These are phyloP conservation scores for Salvelinus fontinalis DNA, from an alignment of 2,113 vertebrate species.

Conservation along the genomic window DNA sequence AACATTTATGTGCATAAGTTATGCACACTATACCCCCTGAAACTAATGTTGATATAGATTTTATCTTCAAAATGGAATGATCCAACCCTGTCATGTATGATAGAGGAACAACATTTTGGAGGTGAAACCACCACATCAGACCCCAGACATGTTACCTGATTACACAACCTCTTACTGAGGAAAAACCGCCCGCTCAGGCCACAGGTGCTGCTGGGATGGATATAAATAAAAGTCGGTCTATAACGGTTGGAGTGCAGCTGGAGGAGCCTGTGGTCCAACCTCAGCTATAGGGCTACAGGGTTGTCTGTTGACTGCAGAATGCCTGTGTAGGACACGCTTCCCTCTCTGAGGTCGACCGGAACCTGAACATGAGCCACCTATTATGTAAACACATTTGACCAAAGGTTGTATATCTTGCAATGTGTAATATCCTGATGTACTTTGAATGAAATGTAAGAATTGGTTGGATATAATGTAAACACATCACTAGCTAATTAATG, in stretches of 20 bases:
- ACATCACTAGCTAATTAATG: no score
- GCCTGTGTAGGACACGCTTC: constrained; percentile 60
- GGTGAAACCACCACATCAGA: constrained; percentile 49
- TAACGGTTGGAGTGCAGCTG: constrained; percentile 65
- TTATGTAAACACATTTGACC: no score
- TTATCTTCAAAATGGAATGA: neutral
- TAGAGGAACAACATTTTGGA: constrained; percentile 66
- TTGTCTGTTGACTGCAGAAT: constrained; percentile 55
- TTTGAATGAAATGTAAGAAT: no score
- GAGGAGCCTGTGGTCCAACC: constrained; percentile 38
- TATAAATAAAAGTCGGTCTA: constrained; percentile 72
- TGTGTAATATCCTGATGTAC: no score
- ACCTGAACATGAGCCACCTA: constrained; percentile 48
- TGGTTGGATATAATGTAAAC: no score
- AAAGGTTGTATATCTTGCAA: no score
- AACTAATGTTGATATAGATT: no score
- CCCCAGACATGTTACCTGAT: constrained; percentile 38
- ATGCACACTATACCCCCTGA: no score
- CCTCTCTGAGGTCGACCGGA: constrained; percentile 51
- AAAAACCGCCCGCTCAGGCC: constrained; percentile 39
- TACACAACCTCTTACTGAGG: constrained; percentile 58
- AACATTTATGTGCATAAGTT: no score
- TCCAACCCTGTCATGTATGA: constrained; percentile 19
- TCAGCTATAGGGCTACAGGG: neutral
- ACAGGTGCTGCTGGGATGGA: constrained; percentile 72